Base-by-base conservation (phyloP, 1,140 invertebrate genomes). In the Hycleus phaleratus region DNA sequence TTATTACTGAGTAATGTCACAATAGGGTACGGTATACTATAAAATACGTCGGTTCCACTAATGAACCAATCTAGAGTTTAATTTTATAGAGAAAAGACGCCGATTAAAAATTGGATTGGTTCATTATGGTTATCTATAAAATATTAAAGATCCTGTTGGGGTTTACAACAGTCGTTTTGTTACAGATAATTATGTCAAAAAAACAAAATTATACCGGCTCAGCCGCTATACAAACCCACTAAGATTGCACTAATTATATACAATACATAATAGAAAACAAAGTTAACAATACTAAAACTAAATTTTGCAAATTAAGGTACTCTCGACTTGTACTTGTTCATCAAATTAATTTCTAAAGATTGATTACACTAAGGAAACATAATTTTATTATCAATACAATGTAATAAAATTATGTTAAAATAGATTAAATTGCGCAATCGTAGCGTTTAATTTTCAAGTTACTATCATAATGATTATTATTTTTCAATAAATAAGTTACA, bases 1-100 rank as follows among this genome's bases (percentile, higher is more conserved):
- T n/a, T 42, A n/a, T 62, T 61, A 52, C 60, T 64, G 60, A 67
- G 62, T 64, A 60, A 67, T 61, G 62, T 64, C 54, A 46, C 64
- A 61, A 56, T 59, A 64, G 60, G 62, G 42, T 59, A 58, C 44
- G 62, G 60, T 58, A 66, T 66, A 60, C 55, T 56, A 50, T 32
- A 43, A 18, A 56, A 50, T 49, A 11, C n/a, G 26, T 56, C 52
- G 25, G 48, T 60, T 47, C 42, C 51, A 46, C 32, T 7, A 32
- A 32, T 32, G 32, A 32, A 32, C 7, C 32, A 32, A 32, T 32
- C 32, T 5, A 32, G 4, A 7, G 10, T 39, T 39, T 39, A 39
- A 6, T 26, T 49, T 25, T 49, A 46, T 25, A 39, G 39, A 56
- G 46, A 56, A 12, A 42, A 56, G 12, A 25, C 6, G 11, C 25